Percentiles rank a stretch among this genome's conserved stretches.
Conservation (phyloP, 2,888 invertebrate species). For the Petrolisthes manimaculis region DNA sequence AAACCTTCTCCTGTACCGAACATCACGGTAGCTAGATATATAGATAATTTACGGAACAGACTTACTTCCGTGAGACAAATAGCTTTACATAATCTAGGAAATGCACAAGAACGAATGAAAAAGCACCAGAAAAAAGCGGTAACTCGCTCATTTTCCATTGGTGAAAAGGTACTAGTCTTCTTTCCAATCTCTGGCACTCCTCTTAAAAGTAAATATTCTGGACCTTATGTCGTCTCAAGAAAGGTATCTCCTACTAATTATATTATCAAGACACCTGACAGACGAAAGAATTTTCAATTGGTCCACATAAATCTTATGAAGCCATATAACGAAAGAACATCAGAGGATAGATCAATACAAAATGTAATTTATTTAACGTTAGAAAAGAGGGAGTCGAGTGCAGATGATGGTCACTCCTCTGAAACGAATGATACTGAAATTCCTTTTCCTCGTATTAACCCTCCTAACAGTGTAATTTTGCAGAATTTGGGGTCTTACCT, state of each 20-base stretch:
- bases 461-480: constrained; percentile 11
- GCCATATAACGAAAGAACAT: background rate
- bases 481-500: background rate
- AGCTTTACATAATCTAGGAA: background rate
- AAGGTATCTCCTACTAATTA: background rate
- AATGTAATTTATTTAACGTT: background rate
- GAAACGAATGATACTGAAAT: background rate
- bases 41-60: background rate
- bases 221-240: background rate
- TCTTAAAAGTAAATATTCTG: background rate
- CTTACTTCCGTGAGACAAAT: background rate
- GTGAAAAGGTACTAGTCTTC: constrained; percentile 14
- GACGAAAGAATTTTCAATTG: background rate
- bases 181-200: constrained; percentile 15
- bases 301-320: background rate
- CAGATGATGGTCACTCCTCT: background rate
- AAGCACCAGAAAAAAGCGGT: background rate
- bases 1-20: background rate
- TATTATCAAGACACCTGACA: background rate
- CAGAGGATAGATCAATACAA: background rate
- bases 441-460: background rate
- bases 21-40: background rate
- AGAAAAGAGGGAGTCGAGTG: background rate
- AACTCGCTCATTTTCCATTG: background rate
- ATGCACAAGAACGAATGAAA: background rate